Conservation (phyloP, 2,113 vertebrate genomes). For the Stigmatopora argus region DNA sequence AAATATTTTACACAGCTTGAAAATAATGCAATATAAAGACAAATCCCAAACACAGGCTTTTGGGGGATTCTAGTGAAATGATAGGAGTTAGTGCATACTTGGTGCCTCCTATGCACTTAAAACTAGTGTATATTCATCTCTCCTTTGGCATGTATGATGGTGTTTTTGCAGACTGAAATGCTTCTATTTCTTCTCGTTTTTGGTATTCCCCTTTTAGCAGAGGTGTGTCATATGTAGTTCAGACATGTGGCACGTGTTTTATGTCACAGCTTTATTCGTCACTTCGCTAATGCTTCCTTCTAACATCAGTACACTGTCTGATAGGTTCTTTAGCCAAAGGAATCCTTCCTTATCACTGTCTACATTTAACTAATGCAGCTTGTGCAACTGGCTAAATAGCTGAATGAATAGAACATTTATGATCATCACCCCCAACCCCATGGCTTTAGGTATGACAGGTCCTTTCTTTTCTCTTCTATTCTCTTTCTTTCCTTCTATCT, state of each 20-base stretch:
- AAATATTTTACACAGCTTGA: background rate
- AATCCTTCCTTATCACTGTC: slow-evolving; percentile 41
- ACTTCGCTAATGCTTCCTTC: slow-evolving; percentile 55
- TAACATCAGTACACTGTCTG: slow-evolving; percentile 53
- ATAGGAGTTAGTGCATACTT: slow-evolving; percentile 50
- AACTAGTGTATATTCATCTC: slow-evolving; percentile 54
- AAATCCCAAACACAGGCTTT: slow-evolving; percentile 46
- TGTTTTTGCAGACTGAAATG: slow-evolving; percentile 49
- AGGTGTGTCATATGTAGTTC: slow-evolving; percentile 61
- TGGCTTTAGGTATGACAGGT: slow-evolving; percentile 9
- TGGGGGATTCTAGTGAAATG: slow-evolving; percentile 54
- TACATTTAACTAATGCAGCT: slow-evolving; percentile 26
- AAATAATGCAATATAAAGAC: slow-evolving; percentile 23
- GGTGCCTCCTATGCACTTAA: slow-evolving; percentile 63
- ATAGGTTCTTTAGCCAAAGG: slow-evolving; percentile 47
- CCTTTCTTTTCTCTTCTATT: background rate
- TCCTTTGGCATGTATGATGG: slow-evolving; percentile 45
- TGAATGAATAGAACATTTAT: slow-evolving; percentile 26
- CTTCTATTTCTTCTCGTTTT: slow-evolving; percentile 55
- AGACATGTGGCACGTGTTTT: slow-evolving; percentile 57
- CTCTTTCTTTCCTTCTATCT: background rate
- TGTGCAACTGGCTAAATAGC: slow-evolving; percentile 12
- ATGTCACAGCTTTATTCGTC: slow-evolving; percentile 55
- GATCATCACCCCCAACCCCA: slow-evolving; percentile 21
- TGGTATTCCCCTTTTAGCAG: slow-evolving; percentile 57